Evolutionary conservation across 1,140 invertebrate genomes (phyloP).

Genomic region (Rhopalosiphum padi): DNA sequence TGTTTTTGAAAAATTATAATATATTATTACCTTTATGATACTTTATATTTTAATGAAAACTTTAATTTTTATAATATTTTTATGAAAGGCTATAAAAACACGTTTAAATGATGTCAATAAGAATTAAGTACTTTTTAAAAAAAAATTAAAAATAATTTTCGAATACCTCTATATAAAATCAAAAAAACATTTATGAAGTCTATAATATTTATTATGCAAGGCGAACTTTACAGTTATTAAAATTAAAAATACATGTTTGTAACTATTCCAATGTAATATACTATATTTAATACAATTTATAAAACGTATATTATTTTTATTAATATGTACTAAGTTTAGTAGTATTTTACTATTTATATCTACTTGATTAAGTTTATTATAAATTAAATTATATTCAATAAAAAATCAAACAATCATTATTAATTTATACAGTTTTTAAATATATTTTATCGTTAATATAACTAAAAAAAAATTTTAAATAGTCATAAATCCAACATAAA

Average conservation of each 20-base stretch:
- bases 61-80: neutral
- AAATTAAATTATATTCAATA: neutral
- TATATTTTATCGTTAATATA: neutral
- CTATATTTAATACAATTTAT: neutral
- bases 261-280: neutral
- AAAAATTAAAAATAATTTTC: neutral
- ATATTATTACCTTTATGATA: neutral
- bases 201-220: neutral
- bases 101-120: neutral
- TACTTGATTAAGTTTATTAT: neutral
- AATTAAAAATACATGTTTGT: neutral
- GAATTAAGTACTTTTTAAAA: neutral
- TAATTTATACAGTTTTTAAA: neutral
- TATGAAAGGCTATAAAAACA: neutral
- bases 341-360: neutral
- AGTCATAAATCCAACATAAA: too few relatives aligned
- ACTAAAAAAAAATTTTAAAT: neutral
- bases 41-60: neutral
- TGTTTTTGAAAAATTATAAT: too few relatives aligned
- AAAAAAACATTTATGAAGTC: neutral
- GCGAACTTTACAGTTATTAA: neutral
- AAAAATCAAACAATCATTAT: neutral
- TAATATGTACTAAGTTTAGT: neutral
- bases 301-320: neutral
- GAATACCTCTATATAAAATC: neutral